Evolutionary conservation across 2,888 invertebrate species (phyloP), one percentile per base, ranked within the genome.

Genomic region (Halocaridina rubra): DNA sequence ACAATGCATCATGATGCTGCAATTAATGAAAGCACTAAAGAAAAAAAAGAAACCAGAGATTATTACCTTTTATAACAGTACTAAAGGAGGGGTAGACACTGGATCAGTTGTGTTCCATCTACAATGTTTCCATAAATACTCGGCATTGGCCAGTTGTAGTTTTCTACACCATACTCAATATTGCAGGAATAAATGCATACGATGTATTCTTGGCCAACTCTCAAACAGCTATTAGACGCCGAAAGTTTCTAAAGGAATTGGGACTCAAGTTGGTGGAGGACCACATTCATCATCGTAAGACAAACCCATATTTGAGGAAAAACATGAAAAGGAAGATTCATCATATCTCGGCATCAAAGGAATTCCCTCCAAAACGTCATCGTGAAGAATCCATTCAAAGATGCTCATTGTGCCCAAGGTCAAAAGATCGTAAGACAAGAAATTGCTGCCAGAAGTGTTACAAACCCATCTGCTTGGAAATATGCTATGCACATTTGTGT

Each of bases 1-100:
- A 64, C 16, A 64, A 64, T 64, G 64, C 64, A 64, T 64, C 64
- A 64, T 64, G 64, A 64, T 29, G 64, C 64, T 64, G 24, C 64
- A 64, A 64, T 64, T 64, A 8, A 64, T 64, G 64, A 64, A 29
- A 64, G 64, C 64, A 64, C 64, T n/a, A 13, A 64, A 64, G 64
- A 64, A 64, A 64, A 64, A 64, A 39, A 13, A 8, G 2, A 64
- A 64, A 10, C 16, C 5, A 64, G 16, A 64, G 64, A 64, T 64
- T 64, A 64, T 64, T 5, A 64, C 16, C 64, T 64, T 39, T 64
- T 64, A 64, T 64, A 64, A 64, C 64, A 64, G 64, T 64, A 64
- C 64, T 64, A 64, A 64, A 64, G 64, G 64, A 64, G 64, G 24
- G 16, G 64, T 64, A 64, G 64, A 64, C 13, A 64, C 64, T 64